Percentiles rank a stretch among this genome's conserved stretches.
These are phyloP conservation scores for Macrotrachela quadricornifera DNA, from an alignment of 1,140 invertebrate species.

Conservation along the genomic window DNA sequence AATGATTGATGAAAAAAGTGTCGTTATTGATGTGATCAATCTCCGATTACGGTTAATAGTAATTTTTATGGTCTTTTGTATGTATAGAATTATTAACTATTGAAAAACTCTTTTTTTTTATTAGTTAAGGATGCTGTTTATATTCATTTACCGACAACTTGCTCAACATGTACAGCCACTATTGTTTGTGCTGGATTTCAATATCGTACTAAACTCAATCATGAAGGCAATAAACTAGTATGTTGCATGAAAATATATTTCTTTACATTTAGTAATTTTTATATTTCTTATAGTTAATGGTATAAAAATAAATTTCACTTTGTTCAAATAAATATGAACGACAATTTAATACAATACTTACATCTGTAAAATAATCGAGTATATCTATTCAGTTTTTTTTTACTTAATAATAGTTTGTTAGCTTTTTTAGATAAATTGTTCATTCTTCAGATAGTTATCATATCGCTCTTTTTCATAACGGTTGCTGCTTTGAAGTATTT, in stretches of 20 bases:
- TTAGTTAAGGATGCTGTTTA: no score
- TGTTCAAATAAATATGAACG: conserved; percentile 95
- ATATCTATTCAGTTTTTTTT: no score
- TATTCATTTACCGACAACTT: conserved; percentile 29
- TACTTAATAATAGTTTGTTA: no score
- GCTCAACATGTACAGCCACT: conserved; percentile 69
- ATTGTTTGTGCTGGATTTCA: conserved; percentile 57
- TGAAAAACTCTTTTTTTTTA: no score
- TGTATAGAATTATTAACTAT: conserved; percentile 10
- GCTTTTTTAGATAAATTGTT: conserved; percentile 24
- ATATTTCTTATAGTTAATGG: conserved; percentile 27
- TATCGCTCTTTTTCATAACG: conserved; percentile 72
- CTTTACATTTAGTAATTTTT: no score
- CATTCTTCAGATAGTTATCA: conserved; percentile 72
- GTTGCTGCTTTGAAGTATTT: conserved; percentile 78
- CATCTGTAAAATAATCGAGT: conserved; percentile 64
- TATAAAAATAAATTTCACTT: conserved; percentile 72
- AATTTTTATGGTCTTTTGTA: conserved; percentile 85
- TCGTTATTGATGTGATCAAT: conserved; percentile 74
- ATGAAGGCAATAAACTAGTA: conserved; percentile 77
- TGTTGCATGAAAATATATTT: no score
- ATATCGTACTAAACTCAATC: conserved; percentile 65
- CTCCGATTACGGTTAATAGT: conserved; percentile 87
- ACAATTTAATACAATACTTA: conserved; percentile 78
- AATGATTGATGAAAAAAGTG: conserved; percentile 99